These are phyloP conservation scores for Drosophila melanica DNA, from an alignment of 1,140 invertebrate genomes.

Conservation along the genomic window DNA sequence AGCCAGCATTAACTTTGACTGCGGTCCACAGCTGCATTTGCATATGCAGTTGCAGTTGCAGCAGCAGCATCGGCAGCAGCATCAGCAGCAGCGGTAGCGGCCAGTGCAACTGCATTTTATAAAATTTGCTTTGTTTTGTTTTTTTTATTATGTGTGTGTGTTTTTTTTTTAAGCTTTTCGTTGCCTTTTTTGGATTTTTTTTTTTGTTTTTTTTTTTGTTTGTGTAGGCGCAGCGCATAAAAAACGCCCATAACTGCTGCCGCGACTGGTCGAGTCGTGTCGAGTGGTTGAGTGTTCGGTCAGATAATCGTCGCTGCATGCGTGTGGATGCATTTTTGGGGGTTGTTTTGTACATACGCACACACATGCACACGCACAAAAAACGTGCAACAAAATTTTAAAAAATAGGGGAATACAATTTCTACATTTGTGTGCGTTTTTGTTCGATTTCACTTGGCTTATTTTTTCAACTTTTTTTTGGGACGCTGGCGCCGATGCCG, in stretches of 20 bases:
- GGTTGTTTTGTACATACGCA: constrained; percentile 65
- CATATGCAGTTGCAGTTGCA: constrained; percentile 37
- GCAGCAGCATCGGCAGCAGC: neutral
- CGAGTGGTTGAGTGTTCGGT: constrained; percentile 30
- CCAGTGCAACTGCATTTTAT: constrained; percentile 53
- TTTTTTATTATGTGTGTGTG: constrained; percentile 19
- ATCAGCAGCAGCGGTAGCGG: constrained; percentile 10
- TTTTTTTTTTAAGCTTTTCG: constrained; percentile 26
- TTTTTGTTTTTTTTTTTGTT: constrained; percentile 28
- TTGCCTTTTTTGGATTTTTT: constrained; percentile 11
- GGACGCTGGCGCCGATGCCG: constrained; percentile 3
- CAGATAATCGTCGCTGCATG: constrained; percentile 43
- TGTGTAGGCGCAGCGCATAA: constrained; percentile 52
- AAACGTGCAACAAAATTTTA: constrained; percentile 45
- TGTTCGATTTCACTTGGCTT: constrained; percentile 70
- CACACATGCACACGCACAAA: constrained; percentile 35
- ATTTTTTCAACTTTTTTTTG: constrained; percentile 73
- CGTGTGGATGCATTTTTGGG: constrained; percentile 63
- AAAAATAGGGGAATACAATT: constrained; percentile 75
- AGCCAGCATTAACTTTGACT: constrained; percentile 59
- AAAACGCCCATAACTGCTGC: constrained; percentile 76
- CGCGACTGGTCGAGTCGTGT: constrained; percentile 52
- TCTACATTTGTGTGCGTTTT: constrained; percentile 39
- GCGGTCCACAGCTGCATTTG: constrained; percentile 23
- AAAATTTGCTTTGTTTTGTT: constrained; percentile 40